Conservation (phyloP, 2,888 invertebrate genomes). For the Melipona beecheii region DNA sequence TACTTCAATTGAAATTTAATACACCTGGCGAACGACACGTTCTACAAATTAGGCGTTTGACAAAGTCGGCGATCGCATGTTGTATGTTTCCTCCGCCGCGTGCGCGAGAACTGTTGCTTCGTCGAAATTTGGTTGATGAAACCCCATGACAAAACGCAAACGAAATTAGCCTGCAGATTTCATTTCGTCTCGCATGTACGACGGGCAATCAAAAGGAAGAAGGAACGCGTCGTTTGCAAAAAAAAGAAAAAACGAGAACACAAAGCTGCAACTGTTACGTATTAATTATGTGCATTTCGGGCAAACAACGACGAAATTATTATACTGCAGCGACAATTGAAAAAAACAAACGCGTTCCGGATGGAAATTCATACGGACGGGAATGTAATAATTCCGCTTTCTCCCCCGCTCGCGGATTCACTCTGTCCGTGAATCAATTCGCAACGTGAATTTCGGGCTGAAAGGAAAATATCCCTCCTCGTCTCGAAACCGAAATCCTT, state of each 20-base stretch:
- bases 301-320: conserved; percentile 1
- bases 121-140: not conserved
- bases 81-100: not conserved
- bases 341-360: not conserved
- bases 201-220: not conserved
- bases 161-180: not conserved
- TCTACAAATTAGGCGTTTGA: not conserved
- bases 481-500: no score
- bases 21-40: not conserved
- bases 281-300: not conserved
- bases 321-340: not conserved
- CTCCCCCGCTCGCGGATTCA: not conserved
- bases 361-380: not conserved
- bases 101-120: not conserved
- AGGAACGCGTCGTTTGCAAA: not conserved
- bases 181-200: not conserved
- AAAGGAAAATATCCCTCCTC: no score
- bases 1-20: no score
- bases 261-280: not conserved
- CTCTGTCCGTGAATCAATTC: not conserved
- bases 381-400: not conserved
- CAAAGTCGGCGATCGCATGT: not conserved
- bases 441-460: not conserved
- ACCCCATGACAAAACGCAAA: not conserved
- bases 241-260: not conserved